phyloP scores from a whole-genome alignment of 2,888 invertebrate genomes.

The Theretra japonica region DNA sequence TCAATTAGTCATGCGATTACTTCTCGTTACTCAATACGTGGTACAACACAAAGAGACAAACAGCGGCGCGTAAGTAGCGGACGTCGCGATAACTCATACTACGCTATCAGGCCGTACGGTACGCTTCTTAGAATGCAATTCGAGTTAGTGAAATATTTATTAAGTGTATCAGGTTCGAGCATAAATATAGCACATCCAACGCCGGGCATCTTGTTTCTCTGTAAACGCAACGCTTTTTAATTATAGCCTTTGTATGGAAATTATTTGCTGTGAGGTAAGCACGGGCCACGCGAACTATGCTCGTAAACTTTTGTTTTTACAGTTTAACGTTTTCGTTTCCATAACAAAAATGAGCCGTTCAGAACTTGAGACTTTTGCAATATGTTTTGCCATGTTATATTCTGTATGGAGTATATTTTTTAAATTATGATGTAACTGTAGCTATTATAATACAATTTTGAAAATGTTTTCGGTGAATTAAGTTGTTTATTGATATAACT shows the following conservation, averaged over 20 bases:
- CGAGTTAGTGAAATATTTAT: conserved; percentile 77
- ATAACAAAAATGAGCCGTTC: not conserved
- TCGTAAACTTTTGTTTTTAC: conserved; percentile 8
- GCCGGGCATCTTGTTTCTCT: conserved; percentile 59
- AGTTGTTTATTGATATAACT: no score
- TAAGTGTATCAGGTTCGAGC: conserved; percentile 74
- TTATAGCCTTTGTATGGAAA: conserved; percentile 54
- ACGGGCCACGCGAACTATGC: conserved; percentile 5
- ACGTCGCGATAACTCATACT: conserved; percentile 65
- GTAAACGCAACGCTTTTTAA: conserved; percentile 59
- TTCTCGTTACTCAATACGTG: conserved; percentile 71
- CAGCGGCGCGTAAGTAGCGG: conserved; percentile 62
- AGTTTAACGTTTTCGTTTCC: not conserved
- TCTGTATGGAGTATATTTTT: not conserved
- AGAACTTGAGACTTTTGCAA: not conserved
- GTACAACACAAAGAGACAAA: conserved; percentile 52
- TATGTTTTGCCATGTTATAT: not conserved
- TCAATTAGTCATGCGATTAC: conserved; percentile 72
- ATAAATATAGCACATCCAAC: conserved; percentile 59
- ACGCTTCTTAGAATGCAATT: conserved; percentile 76
- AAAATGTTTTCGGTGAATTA: no score
- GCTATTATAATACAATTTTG: not conserved
- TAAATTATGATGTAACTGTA: not conserved
- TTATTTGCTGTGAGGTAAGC: conserved; percentile 38
- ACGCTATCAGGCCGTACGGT: conserved; percentile 57